Conservation (phyloP, 2,797 vertebrate species). For the Meriones psammophilus region DNA sequence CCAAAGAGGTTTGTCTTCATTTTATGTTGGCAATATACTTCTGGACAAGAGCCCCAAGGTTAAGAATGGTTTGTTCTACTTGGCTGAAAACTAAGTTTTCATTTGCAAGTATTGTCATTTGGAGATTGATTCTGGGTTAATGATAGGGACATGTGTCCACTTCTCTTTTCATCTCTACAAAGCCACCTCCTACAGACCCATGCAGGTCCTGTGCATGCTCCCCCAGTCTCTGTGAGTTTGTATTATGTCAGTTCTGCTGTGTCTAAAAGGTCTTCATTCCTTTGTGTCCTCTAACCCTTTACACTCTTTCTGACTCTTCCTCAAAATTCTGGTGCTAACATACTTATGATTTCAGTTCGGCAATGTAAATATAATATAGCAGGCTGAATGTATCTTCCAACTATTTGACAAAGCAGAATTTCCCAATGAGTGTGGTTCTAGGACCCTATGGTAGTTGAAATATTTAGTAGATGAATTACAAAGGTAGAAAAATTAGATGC, state of each 20-base stretch:
- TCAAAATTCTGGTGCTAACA: background rate
- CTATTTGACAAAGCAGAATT: background rate
- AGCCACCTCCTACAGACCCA: background rate
- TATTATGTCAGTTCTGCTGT: too few relatives aligned
- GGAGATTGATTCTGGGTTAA: background rate
- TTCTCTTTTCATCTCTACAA: background rate
- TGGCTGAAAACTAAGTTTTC: background rate
- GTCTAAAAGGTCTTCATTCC: too few relatives aligned
- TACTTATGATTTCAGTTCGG: background rate
- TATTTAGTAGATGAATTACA: background rate
- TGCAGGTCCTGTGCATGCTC: background rate
- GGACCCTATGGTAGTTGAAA: background rate
- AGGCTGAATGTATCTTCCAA: background rate
- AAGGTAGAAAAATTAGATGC: background rate
- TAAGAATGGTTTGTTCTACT: background rate
- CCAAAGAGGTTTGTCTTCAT: background rate
- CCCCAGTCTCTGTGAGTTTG: background rate
- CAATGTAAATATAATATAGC: background rate
- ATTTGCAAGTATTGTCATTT: background rate
- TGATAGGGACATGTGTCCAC: too few relatives aligned
- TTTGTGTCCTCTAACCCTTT: background rate
- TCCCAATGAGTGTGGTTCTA: accelerated
- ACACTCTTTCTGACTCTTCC: background rate
- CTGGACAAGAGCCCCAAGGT: too few relatives aligned
- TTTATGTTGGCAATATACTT: background rate